Evolutionary conservation across 2,797 vertebrate species (phyloP).

Genomic region (Pseudomugil gertrudae): DNA sequence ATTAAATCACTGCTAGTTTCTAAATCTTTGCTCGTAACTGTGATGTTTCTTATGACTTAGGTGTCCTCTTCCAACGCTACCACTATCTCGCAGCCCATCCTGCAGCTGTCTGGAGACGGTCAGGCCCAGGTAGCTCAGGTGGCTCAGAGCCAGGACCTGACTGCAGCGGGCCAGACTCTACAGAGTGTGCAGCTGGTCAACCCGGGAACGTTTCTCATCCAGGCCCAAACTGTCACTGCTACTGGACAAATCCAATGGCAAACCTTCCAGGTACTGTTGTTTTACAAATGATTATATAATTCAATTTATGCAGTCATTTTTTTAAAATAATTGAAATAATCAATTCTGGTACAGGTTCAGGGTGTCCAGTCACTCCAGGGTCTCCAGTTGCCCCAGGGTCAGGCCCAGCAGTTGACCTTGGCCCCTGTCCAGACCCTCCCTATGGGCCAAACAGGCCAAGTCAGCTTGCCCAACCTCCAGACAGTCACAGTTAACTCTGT

Average conservation of each 20-base stretch:
- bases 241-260: slow-evolving; percentile 99
- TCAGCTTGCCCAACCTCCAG: slow-evolving; percentile 94
- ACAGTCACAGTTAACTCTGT: slow-evolving; percentile 98
- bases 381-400: slow-evolving; percentile 91
- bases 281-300: background rate
- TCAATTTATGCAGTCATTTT: background rate
- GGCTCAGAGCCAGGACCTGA: slow-evolving; percentile 87
- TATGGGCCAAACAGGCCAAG: slow-evolving; percentile 92
- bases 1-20: background rate
- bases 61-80: slow-evolving; percentile 89
- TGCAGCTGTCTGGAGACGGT: slow-evolving; percentile 83
- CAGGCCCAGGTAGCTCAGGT: slow-evolving; percentile 90
- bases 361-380: slow-evolving; percentile 99
- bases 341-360: slow-evolving; percentile 86
- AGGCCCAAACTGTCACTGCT: slow-evolving; percentile 97
- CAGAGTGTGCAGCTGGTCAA: slow-evolving; percentile 98
- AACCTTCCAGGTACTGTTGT: slow-evolving; percentile 89
- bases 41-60: slow-evolving; percentile 70
- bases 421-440: slow-evolving; percentile 97
- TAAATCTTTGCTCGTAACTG: background rate
- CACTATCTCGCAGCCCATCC: slow-evolving; percentile 90
- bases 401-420: slow-evolving; percentile 93
- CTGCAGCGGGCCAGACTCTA: slow-evolving; percentile 87
- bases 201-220: slow-evolving; percentile 97
- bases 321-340: background rate